A percentile compares a stretch with the other conserved stretches of the same genome.
These are phyloP conservation scores for Leistus spinibarbis DNA, from an alignment of 2,888 invertebrate species.

Conservation along the genomic window DNA sequence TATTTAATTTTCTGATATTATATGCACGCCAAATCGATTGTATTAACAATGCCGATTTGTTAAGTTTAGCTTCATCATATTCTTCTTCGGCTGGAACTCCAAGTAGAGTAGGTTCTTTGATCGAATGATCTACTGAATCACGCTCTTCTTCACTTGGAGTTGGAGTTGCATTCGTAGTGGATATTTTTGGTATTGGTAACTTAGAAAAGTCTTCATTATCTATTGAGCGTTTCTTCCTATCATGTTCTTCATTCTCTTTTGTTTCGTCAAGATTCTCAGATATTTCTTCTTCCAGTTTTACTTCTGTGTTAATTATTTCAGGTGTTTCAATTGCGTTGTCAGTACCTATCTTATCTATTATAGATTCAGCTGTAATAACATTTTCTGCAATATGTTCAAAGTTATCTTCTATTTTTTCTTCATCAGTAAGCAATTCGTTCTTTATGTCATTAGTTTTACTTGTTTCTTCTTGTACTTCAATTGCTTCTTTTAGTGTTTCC, in stretches of 20 bases:
- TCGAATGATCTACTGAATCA: not conserved
- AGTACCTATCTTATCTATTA: not conserved
- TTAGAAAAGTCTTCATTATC: not conserved
- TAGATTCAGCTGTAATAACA: not conserved
- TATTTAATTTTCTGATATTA: not conserved
- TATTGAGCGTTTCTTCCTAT: not conserved
- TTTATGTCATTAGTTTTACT: not conserved
- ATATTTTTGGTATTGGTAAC: constrained; percentile 12
- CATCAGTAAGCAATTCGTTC: not conserved
- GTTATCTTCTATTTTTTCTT: not conserved
- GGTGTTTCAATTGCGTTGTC: not conserved
- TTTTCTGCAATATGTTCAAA: not conserved
- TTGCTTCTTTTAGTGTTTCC: not conserved
- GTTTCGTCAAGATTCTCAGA: not conserved
- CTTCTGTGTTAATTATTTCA: not conserved
- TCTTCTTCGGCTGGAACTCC: not conserved
- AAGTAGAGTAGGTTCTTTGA: not conserved
- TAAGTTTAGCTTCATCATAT: not conserved
- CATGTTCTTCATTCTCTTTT: not conserved
- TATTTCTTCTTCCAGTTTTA: not conserved
- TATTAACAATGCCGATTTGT: constrained; percentile 13
- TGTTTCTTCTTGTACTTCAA: not conserved
- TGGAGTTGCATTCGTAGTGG: constrained; percentile 23
- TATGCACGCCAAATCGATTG: constrained; percentile 22
- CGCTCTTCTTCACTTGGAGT: constrained; percentile 23